These are phyloP conservation scores for Tyria jacobaeae DNA, from an alignment of 2,888 invertebrate species.

Conservation along the genomic window DNA sequence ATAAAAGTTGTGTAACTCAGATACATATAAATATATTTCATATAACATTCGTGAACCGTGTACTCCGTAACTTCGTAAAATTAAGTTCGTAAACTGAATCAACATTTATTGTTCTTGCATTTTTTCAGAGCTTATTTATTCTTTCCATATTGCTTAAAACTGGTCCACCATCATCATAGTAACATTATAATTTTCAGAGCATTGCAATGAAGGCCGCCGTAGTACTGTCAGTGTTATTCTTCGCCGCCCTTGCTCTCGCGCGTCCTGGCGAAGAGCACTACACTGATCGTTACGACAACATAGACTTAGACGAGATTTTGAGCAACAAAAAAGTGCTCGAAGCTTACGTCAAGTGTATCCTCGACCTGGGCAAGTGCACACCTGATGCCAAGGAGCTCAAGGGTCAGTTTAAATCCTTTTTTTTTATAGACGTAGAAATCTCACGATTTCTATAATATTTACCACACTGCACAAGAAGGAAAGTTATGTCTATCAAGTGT, in stretches of 20 bases:
- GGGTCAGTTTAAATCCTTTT: slow-evolving; percentile 76
- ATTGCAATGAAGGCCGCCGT: slow-evolving; percentile 50
- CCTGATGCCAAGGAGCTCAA: slow-evolving; percentile 90
- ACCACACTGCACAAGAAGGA: no score
- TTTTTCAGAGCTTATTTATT: background rate
- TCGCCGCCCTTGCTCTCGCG: slow-evolving; percentile 54
- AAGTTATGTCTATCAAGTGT: no score
- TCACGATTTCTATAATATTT: no score
- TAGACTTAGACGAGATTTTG: slow-evolving; percentile 89
- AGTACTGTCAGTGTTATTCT: slow-evolving; percentile 57
- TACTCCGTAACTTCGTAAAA: no score
- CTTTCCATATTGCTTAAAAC: no score
- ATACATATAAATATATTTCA: no score
- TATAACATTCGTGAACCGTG: no score
- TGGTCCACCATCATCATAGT: no score
- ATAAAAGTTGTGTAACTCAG: no score
- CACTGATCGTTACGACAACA: slow-evolving; percentile 89
- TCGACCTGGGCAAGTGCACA: slow-evolving; percentile 88
- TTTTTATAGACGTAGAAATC: background rate
- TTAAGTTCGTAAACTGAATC: no score
- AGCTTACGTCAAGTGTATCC: slow-evolving; percentile 89
- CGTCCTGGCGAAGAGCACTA: slow-evolving; percentile 67
- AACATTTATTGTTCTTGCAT: no score
- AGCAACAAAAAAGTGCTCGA: slow-evolving; percentile 87
- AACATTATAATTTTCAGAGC: no score